Base-by-base conservation (phyloP, 2,113 vertebrate species). In the Plecturocebus donacophilus region DNA sequence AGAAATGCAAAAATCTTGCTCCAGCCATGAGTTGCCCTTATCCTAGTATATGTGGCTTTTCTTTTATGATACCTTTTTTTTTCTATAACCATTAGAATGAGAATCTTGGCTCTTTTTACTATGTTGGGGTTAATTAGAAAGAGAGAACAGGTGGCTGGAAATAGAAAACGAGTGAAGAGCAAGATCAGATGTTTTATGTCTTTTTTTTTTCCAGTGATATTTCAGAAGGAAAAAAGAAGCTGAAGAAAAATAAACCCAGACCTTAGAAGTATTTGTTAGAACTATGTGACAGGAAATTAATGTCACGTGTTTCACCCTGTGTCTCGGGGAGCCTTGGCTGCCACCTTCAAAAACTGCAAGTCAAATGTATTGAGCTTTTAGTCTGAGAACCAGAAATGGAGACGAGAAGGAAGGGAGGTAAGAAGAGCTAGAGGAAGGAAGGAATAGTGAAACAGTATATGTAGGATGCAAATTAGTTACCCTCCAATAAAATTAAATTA, bases 91-190 rank as follows among this genome's bases (percentile, higher is more conserved):
- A 64, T 25, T 11, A 94, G 77, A 77, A 90, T 95, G 17, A 94
- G 73, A 77, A 90, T 95, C 85, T 94, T 95, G 96, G 96, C 89
- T 97, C 30, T 70, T 45, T 52, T 79, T 40, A 30, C 79, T 71
- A 10, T 94, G 91, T 97, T 93, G 91, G 32, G 89, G 89, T 97
- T 94, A 95, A 96, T 98, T 84, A 97, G 80, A 88, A 95, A 89
- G 84, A 32, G 23, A 91, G 91, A 96, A 86, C 93, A 97, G 96
- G 77, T 96, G 96, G 93, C 95, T 97, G n/a, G 82, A 82, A 97
- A 97, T 13, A 86, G 58, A 95, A 96, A 92, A 92, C 93, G 91
- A 95, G 27, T 40, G 14, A 96, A 94, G 93, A 95, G 68, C 2
- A 54, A 54, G 40, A 93, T 94, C 88, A 86, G 91, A 92, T 87